Conservation (phyloP, 1,140 invertebrate species). For the Drosophila varians region DNA sequence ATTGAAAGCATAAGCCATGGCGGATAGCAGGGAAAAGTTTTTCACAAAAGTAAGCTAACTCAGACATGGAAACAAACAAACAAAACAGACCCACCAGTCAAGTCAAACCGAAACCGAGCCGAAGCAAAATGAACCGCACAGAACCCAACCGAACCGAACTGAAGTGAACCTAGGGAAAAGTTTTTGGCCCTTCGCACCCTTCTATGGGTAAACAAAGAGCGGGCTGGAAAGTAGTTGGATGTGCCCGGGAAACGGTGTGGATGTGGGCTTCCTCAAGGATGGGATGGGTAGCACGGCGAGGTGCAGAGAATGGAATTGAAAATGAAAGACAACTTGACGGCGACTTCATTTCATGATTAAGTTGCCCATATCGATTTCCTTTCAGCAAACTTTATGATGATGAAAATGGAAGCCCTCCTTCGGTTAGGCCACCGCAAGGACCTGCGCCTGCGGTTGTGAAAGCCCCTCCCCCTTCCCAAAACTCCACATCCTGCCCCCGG, state of each 20-base stretch:
- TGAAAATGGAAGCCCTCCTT: conserved; percentile 67
- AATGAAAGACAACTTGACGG: conserved; percentile 75
- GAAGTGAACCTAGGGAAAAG: conserved; percentile 38
- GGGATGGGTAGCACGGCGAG: conserved; percentile 1
- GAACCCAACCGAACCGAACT: conserved; percentile 2
- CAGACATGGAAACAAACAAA: conserved; percentile 69
- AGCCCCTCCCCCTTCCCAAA: conserved; percentile 4
- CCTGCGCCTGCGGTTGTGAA: conserved; percentile 68
- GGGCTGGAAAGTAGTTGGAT: conserved; percentile 57
- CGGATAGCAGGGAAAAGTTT: conserved; percentile 47
- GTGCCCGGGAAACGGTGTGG: conserved; percentile 34
- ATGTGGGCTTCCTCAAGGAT: neutral
- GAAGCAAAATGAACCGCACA: conserved; percentile 22
- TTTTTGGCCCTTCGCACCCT: conserved; percentile 51
- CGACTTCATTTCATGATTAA: conserved; percentile 77
- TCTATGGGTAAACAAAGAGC: conserved; percentile 63
- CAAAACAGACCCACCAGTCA: conserved; percentile 47
- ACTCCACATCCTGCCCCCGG: conserved; percentile 9
- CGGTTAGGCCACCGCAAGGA: conserved; percentile 47
- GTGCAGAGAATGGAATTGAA: conserved; percentile 55
- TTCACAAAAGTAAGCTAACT: conserved; percentile 64
- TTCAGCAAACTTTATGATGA: conserved; percentile 75
- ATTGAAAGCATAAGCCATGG: conserved; percentile 60
- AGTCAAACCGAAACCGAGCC: conserved; percentile 24
- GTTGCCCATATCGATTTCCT: conserved; percentile 76